phyloP scores from a whole-genome alignment of 2,888 invertebrate genomes.

The Alentia gelatinosa region DNA sequence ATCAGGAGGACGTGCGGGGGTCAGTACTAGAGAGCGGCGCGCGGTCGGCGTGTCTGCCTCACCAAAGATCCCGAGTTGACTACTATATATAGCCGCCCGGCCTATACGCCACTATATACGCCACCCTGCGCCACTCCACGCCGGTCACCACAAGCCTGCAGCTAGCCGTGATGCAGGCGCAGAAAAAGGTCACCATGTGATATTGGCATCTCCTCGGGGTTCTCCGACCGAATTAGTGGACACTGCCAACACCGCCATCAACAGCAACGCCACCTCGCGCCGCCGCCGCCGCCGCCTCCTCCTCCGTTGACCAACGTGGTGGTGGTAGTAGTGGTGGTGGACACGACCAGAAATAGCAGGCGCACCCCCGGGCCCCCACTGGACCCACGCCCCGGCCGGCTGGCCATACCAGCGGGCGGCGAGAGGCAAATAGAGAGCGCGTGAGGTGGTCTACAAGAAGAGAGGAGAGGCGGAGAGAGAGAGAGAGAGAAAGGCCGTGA shows the following conservation, averaged over 20 bases:
- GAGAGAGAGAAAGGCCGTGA: no score
- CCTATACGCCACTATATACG: no score
- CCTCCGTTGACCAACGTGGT: neutral
- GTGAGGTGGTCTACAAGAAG: neutral
- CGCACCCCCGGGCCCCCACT: neutral
- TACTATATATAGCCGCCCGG: no score
- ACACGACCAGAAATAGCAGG: neutral
- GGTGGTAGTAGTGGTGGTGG: neutral
- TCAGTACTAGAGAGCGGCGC: neutral
- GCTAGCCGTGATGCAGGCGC: no score
- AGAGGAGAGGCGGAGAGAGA: neutral
- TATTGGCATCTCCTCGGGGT: slow-evolving; percentile 3
- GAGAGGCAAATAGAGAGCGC: neutral
- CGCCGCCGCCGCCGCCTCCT: neutral
- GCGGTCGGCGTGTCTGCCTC: slow-evolving; percentile 7
- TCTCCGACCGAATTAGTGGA: slow-evolving; percentile 6
- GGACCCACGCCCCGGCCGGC: neutral
- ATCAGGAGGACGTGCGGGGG: neutral
- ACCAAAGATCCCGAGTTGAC: no score
- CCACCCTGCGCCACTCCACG: no score
- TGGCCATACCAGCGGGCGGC: no score
- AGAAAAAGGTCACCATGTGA: slow-evolving; percentile 22
- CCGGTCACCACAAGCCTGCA: no score
- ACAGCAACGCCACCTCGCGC: neutral
- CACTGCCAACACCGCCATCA: neutral